Base-by-base conservation (phyloP, 2,888 invertebrate species). In the Nephrocerus scutellatus region DNA sequence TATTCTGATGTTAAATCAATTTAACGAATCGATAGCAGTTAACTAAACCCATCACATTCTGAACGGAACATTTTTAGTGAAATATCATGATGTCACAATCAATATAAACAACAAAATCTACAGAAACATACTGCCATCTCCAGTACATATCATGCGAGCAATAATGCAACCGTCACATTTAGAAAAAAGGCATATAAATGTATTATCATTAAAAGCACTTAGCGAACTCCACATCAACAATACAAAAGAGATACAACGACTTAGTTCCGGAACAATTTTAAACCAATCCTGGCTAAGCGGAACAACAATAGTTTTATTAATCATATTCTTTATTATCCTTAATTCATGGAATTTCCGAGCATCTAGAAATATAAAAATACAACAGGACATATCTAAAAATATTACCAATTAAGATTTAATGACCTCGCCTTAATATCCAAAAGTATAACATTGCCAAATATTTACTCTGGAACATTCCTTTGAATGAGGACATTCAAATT, bases 401-500 rank as follows among this genome's bases (percentile, higher is more conserved):
- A n/a, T n/a, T n/a, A n/a, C n/a, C n/a, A n/a, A n/a, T n/a, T n/a
- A n/a, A n/a, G n/a, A n/a, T n/a, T n/a, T n/a, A n/a, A n/a, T n/a
- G n/a, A n/a, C n/a, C n/a, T n/a, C n/a, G n/a, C n/a, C n/a, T n/a
- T n/a, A n/a, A n/a, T n/a, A n/a, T n/a, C n/a, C n/a, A n/a, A n/a
- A 16, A 31, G 13, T 21, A 19, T 31, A 10, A 31, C 31, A 6
- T 21, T 5, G 21, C 31, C 21, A 2, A 31, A 31, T 31, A 19
- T 31, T 3, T 31, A 31, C 9, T 10, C 19, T 31, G 31, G 31
- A 12, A 10, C 31, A 31, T n/a, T 20, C 15, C 14, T 31, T 31
- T 31, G 31, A 31, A 31, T 31, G 31, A 31, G 31, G 31, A 19
- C 31, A 31, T 31, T 31, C 31, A 31, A 31, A 31, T 20, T 19